phyloP scores from a whole-genome alignment of 2,797 vertebrate genomes.

The Sebastes variabilis region DNA sequence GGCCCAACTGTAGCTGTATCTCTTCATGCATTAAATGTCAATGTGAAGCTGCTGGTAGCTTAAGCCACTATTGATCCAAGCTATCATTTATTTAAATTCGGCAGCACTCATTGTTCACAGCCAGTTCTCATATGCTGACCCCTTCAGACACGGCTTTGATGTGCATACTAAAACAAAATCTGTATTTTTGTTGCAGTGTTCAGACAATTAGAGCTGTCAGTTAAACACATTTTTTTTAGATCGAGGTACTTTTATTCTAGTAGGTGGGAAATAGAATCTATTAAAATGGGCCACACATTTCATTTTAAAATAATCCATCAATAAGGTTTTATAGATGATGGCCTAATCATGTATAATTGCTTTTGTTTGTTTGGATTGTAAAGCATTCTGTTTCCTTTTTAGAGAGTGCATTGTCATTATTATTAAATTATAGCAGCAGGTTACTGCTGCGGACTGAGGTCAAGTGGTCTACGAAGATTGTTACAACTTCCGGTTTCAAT shows the following conservation, averaged over 20 bases:
- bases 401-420: constrained; percentile 52
- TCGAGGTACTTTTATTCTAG: background rate
- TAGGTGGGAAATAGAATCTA: background rate
- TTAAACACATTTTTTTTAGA: background rate
- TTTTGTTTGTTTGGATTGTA: background rate
- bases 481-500: constrained; percentile 23
- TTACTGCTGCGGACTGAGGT: background rate
- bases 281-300: background rate
- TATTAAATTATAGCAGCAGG: constrained; percentile 12
- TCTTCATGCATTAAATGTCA: background rate
- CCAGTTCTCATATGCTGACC: background rate
- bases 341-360: background rate
- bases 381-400: background rate
- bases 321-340: background rate
- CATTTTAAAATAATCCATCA: background rate
- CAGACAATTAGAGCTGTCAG: background rate
- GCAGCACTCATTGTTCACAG: background rate
- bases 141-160: background rate
- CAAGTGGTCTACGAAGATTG: background rate
- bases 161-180: background rate
- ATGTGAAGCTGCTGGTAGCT: background rate
- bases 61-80: background rate
- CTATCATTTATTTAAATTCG: background rate
- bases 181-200: background rate
- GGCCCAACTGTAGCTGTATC: background rate